Conservation (phyloP, 1,140 invertebrate species). For the Drosophila paulistorum region DNA sequence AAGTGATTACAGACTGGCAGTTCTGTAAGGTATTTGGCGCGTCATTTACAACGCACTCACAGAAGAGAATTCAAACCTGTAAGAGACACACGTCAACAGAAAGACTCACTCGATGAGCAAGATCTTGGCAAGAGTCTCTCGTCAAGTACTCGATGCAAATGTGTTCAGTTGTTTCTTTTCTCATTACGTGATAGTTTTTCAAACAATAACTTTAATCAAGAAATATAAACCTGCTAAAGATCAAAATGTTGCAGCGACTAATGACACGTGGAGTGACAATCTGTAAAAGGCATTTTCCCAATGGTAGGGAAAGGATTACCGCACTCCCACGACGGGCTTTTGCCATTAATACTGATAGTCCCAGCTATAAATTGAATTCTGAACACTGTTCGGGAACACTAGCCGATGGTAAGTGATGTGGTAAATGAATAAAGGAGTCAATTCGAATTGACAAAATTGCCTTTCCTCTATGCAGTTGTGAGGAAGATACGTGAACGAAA, state of each 20-base stretch:
- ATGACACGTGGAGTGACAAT: conserved; percentile 3
- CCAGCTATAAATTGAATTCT: conserved; percentile 20
- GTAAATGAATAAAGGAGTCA: not conserved
- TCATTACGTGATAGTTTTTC: conserved; percentile 10
- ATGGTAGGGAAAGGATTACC: not conserved
- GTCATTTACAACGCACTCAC: not conserved
- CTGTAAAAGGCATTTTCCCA: not conserved
- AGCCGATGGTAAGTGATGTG: conserved; percentile 31
- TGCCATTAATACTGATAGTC: not conserved
- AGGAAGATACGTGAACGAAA: conserved; percentile 49
- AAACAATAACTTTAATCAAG: not conserved
- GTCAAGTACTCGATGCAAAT: not conserved
- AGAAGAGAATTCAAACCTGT: not conserved
- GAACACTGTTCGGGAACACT: conserved; percentile 46
- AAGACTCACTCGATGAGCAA: not conserved
- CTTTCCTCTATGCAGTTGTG: conserved; percentile 34
- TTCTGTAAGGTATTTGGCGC: not conserved
- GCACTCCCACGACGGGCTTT: not conserved
- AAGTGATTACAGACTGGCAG: not conserved
- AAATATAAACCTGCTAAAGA: not conserved
- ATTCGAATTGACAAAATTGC: not conserved
- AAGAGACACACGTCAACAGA: not conserved
- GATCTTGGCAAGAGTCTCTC: not conserved
- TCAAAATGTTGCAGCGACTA: conserved; percentile 22
- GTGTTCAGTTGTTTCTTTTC: not conserved